Base-by-base conservation (phyloP, 2,113 vertebrate genomes). In the Dascyllus trimaculatus region DNA sequence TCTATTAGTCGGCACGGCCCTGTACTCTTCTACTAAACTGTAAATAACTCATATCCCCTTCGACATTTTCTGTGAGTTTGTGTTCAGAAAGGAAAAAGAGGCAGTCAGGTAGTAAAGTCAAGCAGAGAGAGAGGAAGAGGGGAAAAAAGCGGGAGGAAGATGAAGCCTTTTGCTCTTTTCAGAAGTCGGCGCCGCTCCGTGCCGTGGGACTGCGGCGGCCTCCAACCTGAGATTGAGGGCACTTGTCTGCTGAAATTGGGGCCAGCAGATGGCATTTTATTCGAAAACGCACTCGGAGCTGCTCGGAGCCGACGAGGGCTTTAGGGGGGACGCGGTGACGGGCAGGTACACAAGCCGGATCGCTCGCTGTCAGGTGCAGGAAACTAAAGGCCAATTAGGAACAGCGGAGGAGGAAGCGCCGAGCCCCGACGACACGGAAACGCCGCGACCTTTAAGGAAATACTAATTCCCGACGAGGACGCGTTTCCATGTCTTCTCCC, bases 231-330 rank as follows among this genome's bases (percentile, higher is more conserved):
- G 91, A 90, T 87, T 88, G 91, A 85, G 85, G 87, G 88, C 91
- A 89, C 85, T 75, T 88, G 85, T 85, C 73, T 45, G 72, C 75
- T 60, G 85, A 92, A 89, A 92, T 92, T 90, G 92, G 25, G 92
- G 91, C 87, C 87, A 85, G 77, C 82, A 84, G 75, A 91, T 88
- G 81, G 80, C 78, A 80, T 93, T 93, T 92, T 80, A 83, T 88
- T 84, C 71, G 86, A 87, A 82, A 87, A 69, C 62, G 77, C 80
- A 80, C 83, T 86, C 70, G 72, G 75, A 82, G 46, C 81, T 46
- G 35, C 66, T 75, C 21, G 5, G 62, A 63, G 70, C 79, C 1
- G 72, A 81, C 73, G 18, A 24, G 75, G 67, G 84, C 70, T 80
- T 59, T 69, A n/a, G 62, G 66, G 58, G 66, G 56, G 75, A 85